Conservation (phyloP, 2,888 invertebrate genomes). For the Drosophila paranaensis region DNA sequence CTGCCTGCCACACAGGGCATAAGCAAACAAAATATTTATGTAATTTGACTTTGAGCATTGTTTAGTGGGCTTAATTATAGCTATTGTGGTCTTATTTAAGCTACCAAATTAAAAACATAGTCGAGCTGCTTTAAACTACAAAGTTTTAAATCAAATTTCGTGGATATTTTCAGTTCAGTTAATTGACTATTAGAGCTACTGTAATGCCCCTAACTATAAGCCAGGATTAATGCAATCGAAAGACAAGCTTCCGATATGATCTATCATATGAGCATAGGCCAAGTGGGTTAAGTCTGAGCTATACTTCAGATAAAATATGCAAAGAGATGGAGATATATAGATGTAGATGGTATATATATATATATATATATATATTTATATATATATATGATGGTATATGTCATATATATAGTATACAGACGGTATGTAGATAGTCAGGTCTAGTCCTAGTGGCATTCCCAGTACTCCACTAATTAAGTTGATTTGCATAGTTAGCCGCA, state of each 20-base stretch:
- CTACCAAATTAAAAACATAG: neutral
- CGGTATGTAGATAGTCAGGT: too few relatives aligned
- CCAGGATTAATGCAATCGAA: neutral
- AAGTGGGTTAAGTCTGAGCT: too few relatives aligned
- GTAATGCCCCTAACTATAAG: too few relatives aligned
- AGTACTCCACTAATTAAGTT: neutral
- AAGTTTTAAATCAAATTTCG: neutral
- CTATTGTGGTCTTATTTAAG: neutral
- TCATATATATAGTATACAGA: too few relatives aligned
- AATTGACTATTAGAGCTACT: neutral
- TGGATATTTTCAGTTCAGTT: neutral
- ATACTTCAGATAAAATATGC: too few relatives aligned
- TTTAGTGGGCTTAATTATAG: slow-evolving; percentile 3
- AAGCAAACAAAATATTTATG: slow-evolving; percentile 4
- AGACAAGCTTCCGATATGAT: too few relatives aligned
- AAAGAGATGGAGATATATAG: too few relatives aligned
- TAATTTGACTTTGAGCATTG: slow-evolving; percentile 11
- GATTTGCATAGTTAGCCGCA: neutral
- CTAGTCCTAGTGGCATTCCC: too few relatives aligned
- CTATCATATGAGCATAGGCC: neutral
- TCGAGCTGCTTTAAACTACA: neutral
- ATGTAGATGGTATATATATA: too few relatives aligned
- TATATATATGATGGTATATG: too few relatives aligned
- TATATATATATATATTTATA: too few relatives aligned
- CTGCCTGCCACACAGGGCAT: neutral